These are phyloP conservation scores for Crocidura indochinensis DNA, from an alignment of 2,797 vertebrate species.

Conservation along the genomic window DNA sequence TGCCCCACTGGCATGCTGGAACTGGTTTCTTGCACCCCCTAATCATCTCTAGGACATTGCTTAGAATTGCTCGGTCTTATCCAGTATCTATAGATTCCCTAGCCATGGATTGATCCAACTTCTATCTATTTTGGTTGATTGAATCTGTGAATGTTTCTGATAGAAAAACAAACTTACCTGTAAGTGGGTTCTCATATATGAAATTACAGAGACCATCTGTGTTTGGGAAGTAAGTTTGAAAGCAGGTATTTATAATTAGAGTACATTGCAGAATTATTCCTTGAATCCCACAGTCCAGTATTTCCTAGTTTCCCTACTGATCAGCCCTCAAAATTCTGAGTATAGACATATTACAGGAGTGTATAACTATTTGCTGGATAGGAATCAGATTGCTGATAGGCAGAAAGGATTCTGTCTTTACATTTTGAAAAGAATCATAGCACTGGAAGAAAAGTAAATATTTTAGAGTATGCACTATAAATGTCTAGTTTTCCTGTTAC, in stretches of 20 bases:
- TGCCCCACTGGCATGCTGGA: too few relatives aligned
- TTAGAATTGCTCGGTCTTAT: not conserved
- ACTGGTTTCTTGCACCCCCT: not conserved
- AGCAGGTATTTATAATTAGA: not conserved
- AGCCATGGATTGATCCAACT: not conserved
- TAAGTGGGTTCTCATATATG: not conserved
- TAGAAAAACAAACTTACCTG: not conserved
- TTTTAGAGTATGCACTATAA: not conserved
- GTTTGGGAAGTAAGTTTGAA: not conserved
- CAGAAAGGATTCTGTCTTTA: slow-evolving; percentile 46
- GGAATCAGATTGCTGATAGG: not conserved
- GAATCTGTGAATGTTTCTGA: not conserved
- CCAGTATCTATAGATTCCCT: not conserved
- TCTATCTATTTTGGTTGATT: not conserved
- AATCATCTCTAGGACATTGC: not conserved
- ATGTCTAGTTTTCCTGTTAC: not conserved
- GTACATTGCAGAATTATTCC: not conserved
- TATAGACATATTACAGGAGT: not conserved
- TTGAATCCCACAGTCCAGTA: not conserved
- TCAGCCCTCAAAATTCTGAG: not conserved
- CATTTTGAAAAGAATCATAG: slow-evolving; percentile 50
- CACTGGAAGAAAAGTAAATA: slow-evolving; percentile 35
- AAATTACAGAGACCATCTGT: not conserved
- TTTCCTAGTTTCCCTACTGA: not conserved
- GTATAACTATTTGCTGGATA: not conserved